Evolutionary conservation across 2,797 vertebrate genomes (phyloP).

Genomic region (Arnoldichthys spilopterus): DNA sequence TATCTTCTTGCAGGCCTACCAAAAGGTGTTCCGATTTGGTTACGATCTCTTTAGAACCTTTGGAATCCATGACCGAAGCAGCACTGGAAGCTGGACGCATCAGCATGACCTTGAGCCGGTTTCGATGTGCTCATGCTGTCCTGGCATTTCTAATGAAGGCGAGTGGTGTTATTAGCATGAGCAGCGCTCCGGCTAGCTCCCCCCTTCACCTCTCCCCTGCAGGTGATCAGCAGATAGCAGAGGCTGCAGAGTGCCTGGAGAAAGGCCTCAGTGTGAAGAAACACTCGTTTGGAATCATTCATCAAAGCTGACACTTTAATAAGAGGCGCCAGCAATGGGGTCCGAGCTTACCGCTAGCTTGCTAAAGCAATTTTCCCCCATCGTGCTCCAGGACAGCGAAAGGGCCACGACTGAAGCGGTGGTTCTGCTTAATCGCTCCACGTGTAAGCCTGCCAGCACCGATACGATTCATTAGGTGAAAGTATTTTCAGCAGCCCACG

Average conservation of each 20-base stretch:
- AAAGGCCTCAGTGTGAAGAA: constrained; percentile 55
- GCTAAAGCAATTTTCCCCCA: constrained; percentile 68
- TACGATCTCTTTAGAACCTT: background rate
- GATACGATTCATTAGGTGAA: constrained; percentile 58
- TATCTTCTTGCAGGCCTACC: too few relatives aligned
- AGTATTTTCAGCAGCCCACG: constrained; percentile 39
- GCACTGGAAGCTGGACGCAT: constrained; percentile 31
- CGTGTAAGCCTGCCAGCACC: constrained; percentile 54
- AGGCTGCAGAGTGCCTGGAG: constrained; percentile 48
- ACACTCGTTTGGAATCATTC: constrained; percentile 65
- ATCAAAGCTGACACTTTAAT: constrained; percentile 75
- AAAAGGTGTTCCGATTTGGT: too few relatives aligned
- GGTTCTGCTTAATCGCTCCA: constrained; percentile 53
- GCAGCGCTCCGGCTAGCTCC: constrained; percentile 41
- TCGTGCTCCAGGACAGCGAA: constrained; percentile 56
- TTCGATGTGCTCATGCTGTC: constrained; percentile 22
- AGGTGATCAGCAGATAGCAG: constrained; percentile 52
- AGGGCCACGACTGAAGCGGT: constrained; percentile 28
- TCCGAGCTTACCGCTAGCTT: constrained; percentile 53
- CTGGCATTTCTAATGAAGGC: constrained; percentile 48
- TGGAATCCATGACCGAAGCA: background rate
- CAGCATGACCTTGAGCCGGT: constrained; percentile 47
- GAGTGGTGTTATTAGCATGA: constrained; percentile 63
- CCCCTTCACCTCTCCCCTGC: constrained; percentile 40
- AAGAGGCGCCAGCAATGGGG: constrained; percentile 58